Percentiles rank a stretch among this genome's conserved stretches.
These are phyloP conservation scores for Brachionus koreanus DNA, from an alignment of 1,140 invertebrate genomes.

Conservation along the genomic window DNA sequence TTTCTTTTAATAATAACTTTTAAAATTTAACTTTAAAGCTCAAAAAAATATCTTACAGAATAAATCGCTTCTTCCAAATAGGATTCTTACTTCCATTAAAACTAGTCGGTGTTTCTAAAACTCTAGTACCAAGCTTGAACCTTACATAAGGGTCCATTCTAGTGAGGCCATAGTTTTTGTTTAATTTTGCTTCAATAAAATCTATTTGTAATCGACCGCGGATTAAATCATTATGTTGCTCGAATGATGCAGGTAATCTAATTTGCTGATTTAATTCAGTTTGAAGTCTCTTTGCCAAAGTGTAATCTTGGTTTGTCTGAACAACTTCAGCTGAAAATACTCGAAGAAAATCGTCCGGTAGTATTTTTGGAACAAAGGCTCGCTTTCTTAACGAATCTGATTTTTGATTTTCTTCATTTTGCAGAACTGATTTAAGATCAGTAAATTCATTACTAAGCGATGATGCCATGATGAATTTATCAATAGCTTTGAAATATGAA, in stretches of 20 bases:
- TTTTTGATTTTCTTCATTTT: background rate
- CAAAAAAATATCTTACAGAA: conserved; percentile 66
- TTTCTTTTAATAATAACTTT: conserved; percentile 63
- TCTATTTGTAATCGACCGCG: conserved; percentile 25
- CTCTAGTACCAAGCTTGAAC: conserved; percentile 79
- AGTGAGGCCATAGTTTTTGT: conserved; percentile 90
- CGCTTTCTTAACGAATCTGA: background rate
- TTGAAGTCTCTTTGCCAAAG: background rate
- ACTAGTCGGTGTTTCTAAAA: conserved; percentile 90
- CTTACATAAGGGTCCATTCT: conserved; percentile 91
- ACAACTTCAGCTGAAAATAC: background rate
- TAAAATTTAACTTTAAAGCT: background rate
- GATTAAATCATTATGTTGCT: background rate
- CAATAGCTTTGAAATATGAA: background rate
- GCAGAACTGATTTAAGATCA: background rate
- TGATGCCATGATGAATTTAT: background rate
- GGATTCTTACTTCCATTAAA: conserved; percentile 92
- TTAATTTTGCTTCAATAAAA: conserved; percentile 71
- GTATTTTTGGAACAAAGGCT: background rate
- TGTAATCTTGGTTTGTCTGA: background rate
- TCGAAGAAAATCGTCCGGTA: conserved; percentile 43
- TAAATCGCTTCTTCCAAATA: conserved; percentile 85
- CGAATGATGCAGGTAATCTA: background rate
- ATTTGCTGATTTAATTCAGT: background rate
- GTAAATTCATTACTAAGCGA: background rate